A percentile compares a stretch with the other conserved stretches of the same genome.
phyloP scores from a whole-genome alignment of 2,888 invertebrate species.

The Neelides folsomi region DNA sequence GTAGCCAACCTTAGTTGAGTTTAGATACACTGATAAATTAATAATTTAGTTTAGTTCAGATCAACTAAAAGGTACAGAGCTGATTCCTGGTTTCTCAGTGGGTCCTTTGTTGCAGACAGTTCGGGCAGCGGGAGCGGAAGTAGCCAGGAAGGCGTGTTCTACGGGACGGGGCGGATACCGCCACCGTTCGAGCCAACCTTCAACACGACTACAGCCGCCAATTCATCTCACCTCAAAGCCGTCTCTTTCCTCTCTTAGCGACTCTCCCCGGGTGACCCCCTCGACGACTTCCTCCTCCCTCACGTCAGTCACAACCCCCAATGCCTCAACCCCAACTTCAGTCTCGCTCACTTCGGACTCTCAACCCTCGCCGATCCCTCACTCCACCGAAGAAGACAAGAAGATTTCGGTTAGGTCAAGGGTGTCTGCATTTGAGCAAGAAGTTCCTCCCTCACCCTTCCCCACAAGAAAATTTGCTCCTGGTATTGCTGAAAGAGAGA shows the following conservation, averaged over 20 bases:
- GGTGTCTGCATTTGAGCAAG: conserved; percentile 24
- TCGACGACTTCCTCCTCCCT: conserved; percentile 31
- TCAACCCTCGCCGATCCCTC: conserved; percentile 24
- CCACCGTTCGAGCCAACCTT: conserved; percentile 30
- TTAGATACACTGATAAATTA: too few relatives aligned
- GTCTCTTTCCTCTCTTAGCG: conserved; percentile 36
- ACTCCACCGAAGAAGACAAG: conserved; percentile 20
- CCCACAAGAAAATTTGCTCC: conserved; percentile 22
- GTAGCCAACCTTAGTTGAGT: too few relatives aligned
- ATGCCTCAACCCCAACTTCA: conserved; percentile 31
- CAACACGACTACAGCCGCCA: conserved; percentile 18
- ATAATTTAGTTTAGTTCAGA: too few relatives aligned
- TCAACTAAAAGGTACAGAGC: too few relatives aligned
- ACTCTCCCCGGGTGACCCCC: conserved; percentile 34
- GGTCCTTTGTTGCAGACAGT: conserved; percentile 47
- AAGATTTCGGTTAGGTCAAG: conserved; percentile 28
- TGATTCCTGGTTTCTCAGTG: conserved; percentile 16
- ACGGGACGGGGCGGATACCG: conserved; percentile 31
- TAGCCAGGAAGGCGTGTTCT: conserved; percentile 33
- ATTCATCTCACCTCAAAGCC: conserved; percentile 30
- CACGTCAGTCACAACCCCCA: conserved; percentile 31
- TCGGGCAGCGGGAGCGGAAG: conserved; percentile 41
- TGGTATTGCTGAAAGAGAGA: conserved; percentile 23
- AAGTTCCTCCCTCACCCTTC: conserved; percentile 28
- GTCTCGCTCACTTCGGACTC: conserved; percentile 22